Evolutionary conservation across 1,140 invertebrate species (phyloP).

Genomic region (Bombyx mandarina): DNA sequence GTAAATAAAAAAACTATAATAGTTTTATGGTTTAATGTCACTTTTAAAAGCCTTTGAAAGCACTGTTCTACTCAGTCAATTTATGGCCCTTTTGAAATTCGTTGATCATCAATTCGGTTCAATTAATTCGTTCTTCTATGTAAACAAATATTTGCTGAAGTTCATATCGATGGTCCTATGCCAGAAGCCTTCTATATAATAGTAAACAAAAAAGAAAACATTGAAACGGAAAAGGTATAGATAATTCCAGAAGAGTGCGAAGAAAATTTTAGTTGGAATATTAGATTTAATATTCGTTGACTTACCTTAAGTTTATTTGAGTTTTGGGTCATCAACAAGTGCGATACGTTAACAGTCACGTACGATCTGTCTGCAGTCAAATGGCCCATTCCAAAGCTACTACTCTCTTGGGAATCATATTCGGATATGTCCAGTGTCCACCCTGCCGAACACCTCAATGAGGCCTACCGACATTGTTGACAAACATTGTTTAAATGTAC

Average conservation of each 20-base stretch:
- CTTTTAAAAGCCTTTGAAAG: no score
- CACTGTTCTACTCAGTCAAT: no score
- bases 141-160: no score
- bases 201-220: neutral
- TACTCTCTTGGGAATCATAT: constrained; percentile 12
- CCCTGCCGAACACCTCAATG: neutral
- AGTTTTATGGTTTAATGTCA: no score
- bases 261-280: neutral
- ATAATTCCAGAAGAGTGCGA: neutral
- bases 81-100: no score
- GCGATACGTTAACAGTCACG: constrained; percentile 11
- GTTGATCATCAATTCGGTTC: no score
- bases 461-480: no score
- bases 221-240: neutral
- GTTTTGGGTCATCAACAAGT: constrained; percentile 10
- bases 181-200: neutral
- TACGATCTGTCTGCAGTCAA: constrained; percentile 13
- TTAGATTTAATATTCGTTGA: neutral
- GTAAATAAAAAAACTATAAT: no score
- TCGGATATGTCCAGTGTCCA: constrained; percentile 13
- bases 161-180: neutral
- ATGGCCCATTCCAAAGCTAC: constrained; percentile 9
- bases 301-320: constrained; percentile 11
- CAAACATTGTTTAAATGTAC: neutral
- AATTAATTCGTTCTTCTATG: no score